A percentile compares a stretch with the other conserved stretches of the same genome.
Evolutionary conservation across 2,113 vertebrate genomes (phyloP).

Genomic region (Phylloscopus trochiloides): DNA sequence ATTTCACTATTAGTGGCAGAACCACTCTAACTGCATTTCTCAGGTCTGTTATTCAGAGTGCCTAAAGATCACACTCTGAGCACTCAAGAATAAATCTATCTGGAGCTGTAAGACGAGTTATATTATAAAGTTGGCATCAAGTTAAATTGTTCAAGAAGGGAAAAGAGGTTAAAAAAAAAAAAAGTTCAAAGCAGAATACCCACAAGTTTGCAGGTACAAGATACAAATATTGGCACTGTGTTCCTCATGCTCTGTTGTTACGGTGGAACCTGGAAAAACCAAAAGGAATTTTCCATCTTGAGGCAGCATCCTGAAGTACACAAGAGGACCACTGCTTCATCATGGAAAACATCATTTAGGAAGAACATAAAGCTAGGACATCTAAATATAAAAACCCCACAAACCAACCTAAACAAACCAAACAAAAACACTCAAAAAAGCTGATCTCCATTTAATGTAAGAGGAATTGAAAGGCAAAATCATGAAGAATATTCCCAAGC

Average conservation of each 20-base stretch:
- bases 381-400: not conserved
- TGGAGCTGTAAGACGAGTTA: not conserved
- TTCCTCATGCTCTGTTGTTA: not conserved
- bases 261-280: not conserved
- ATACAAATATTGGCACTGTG: not conserved
- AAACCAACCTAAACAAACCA: not conserved
- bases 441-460: not conserved
- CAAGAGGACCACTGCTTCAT: not conserved
- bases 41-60: not conserved
- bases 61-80: not conserved
- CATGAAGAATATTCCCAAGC: not conserved
- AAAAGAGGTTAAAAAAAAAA: not conserved
- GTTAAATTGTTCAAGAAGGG: not conserved
- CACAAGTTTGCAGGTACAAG: not conserved
- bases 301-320: not conserved
- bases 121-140: not conserved
- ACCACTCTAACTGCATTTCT: not conserved
- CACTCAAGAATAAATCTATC: not conserved
- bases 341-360: not conserved
- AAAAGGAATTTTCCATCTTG: not conserved
- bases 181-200: not conserved
- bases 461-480: not conserved
- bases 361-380: not conserved
- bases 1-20: constrained; percentile 11
- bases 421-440: not conserved